A percentile compares a stretch with the other conserved stretches of the same genome.
These are phyloP conservation scores for Halisarca cf. caerulea DNA, from an alignment of 37 sponge, comb jelly and placozoan species.

Conservation along the genomic window DNA sequence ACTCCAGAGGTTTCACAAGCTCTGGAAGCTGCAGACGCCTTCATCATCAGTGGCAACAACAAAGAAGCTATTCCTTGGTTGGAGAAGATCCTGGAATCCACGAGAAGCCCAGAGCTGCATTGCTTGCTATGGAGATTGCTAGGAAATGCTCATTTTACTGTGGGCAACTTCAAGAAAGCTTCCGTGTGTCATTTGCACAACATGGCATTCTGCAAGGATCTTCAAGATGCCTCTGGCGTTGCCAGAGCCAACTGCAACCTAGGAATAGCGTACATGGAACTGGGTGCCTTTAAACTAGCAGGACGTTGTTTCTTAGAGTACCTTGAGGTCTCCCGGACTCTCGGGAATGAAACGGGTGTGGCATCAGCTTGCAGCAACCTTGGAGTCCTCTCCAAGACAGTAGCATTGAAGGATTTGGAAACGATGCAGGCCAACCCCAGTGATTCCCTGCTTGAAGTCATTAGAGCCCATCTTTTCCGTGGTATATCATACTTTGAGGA, in stretches of 20 bases:
- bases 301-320: slow-evolving; percentile 74
- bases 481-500: slow-evolving; percentile 70
- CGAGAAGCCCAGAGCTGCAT: slow-evolving; percentile 44
- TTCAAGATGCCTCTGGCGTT: slow-evolving; percentile 58
- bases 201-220: slow-evolving; percentile 68
- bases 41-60: slow-evolving; percentile 18
- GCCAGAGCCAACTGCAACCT: slow-evolving; percentile 73
- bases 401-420: slow-evolving; percentile 38
- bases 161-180: slow-evolving; percentile 59
- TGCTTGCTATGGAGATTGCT: slow-evolving; percentile 54
- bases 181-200: slow-evolving; percentile 64
- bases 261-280: slow-evolving; percentile 62
- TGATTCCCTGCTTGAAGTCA: slow-evolving; percentile 1
- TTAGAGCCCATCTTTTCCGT: slow-evolving; percentile 33
- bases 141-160: slow-evolving; percentile 54
- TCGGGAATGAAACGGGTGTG: slow-evolving; percentile 44
- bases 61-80: slow-evolving; percentile 51
- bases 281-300: slow-evolving; percentile 62
- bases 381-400: slow-evolving; percentile 56
- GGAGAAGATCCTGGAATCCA: slow-evolving; percentile 33
- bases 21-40: slow-evolving; percentile 34
- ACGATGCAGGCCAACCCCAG: background rate
- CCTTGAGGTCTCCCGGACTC: slow-evolving; percentile 50
- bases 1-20: background rate
- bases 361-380: slow-evolving; percentile 70